These are phyloP conservation scores for Tokudaia tokunoshimensis DNA, from an alignment of 2,797 vertebrate genomes.

Conservation along the genomic window DNA sequence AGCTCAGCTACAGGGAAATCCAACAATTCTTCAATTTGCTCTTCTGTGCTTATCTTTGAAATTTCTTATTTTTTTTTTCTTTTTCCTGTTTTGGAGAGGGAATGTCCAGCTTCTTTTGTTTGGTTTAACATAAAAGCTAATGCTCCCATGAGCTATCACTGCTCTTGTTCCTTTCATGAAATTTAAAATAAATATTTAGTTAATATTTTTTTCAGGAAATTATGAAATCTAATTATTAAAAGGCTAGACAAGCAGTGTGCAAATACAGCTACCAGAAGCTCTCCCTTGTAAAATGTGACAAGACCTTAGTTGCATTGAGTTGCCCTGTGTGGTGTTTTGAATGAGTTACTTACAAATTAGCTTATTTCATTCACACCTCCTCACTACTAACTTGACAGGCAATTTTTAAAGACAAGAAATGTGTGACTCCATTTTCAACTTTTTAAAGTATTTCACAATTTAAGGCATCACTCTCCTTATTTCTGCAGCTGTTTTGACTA, in stretches of 20 bases:
- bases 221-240: neutral
- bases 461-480: neutral
- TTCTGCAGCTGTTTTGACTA: neutral
- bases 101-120: neutral
- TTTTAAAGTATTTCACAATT: slow-evolving; percentile 58
- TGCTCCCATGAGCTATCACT: neutral
- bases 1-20: slow-evolving; percentile 6
- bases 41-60: neutral
- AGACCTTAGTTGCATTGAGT: neutral
- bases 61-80: neutral
- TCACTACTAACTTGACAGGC: slow-evolving; percentile 57
- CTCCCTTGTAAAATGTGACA: neutral
- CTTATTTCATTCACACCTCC: slow-evolving; percentile 66
- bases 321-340: slow-evolving; percentile 44
- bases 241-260: neutral
- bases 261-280: neutral
- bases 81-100: neutral
- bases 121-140: neutral
- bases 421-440: slow-evolving; percentile 62
- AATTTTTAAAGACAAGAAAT: slow-evolving; percentile 70
- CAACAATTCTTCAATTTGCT: neutral
- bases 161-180: neutral
- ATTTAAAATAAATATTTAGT: slow-evolving; percentile 14
- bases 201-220: neutral
- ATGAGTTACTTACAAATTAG: slow-evolving; percentile 66